Percentiles rank a stretch among this genome's conserved stretches.
Evolutionary conservation across 2,113 vertebrate species (phyloP).

Genomic region (Alligator mississippiensis): DNA sequence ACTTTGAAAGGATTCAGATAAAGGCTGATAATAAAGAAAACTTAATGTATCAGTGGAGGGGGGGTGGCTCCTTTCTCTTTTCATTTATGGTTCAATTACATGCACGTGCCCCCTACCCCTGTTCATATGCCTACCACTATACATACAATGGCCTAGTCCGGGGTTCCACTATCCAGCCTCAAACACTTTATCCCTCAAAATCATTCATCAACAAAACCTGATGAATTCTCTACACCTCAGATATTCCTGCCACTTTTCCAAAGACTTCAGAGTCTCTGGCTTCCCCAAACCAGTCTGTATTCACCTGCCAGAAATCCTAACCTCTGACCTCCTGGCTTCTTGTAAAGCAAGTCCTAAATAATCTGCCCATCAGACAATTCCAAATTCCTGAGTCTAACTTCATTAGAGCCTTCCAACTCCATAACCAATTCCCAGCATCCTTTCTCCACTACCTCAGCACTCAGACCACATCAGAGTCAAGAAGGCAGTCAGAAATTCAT

Average conservation of each 20-base stretch:
- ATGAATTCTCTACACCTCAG: background rate
- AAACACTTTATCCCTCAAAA: background rate
- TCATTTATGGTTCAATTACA: background rate
- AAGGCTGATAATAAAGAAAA: background rate
- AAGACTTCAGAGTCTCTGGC: background rate
- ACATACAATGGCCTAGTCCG: background rate
- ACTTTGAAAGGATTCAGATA: background rate
- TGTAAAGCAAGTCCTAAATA: background rate
- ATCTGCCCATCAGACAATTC: background rate
- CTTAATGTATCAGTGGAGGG: background rate
- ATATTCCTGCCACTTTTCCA: background rate
- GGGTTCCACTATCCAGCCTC: background rate
- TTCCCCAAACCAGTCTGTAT: background rate
- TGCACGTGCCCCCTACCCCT: background rate
- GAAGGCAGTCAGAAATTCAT: fast-evolving
- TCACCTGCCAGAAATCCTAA: background rate
- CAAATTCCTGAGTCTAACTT: background rate
- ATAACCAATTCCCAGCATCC: too few relatives aligned
- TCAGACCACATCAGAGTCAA: background rate
- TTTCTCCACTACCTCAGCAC: background rate
- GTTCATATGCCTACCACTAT: background rate
- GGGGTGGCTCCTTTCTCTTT: background rate
- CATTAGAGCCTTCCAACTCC: background rate
- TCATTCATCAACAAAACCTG: background rate
- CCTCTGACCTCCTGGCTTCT: background rate